Percentiles rank a stretch among this genome's conserved stretches.
Conservation (phyloP, 2,888 invertebrate species). For the Eupithecia insigniata region DNA sequence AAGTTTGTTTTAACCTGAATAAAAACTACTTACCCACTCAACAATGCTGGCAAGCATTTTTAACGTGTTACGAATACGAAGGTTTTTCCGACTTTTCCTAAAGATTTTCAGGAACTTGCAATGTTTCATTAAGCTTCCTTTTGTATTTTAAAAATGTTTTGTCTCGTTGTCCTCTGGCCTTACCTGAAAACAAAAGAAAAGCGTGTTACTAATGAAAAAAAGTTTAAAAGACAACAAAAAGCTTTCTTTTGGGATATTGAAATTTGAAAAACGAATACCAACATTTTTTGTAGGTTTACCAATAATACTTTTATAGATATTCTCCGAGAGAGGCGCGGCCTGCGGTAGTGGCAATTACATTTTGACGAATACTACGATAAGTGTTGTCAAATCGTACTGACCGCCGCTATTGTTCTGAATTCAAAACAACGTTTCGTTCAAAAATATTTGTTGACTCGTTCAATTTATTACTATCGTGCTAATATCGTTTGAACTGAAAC, state of each 20-base stretch:
- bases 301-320: too few relatives aligned
- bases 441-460: background rate
- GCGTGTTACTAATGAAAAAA: slow-evolving; percentile 15
- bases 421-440: background rate
- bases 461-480: background rate
- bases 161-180: slow-evolving; percentile 10
- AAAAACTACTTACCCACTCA: slow-evolving; percentile 20
- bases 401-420: background rate
- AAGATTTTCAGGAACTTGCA: slow-evolving; percentile 5
- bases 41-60: slow-evolving; percentile 25
- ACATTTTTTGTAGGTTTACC: too few relatives aligned
- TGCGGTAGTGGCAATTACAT: background rate
- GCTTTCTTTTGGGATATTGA: background rate
- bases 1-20: slow-evolving; percentile 42
- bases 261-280: background rate
- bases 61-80: slow-evolving; percentile 23
- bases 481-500: too few relatives aligned
- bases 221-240: background rate
- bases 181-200: slow-evolving; percentile 37
- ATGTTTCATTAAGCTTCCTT: slow-evolving; percentile 20
- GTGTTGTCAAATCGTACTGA: background rate
- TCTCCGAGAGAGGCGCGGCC: background rate
- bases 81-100: slow-evolving; percentile 18
- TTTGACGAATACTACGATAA: too few relatives aligned
- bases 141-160: slow-evolving; percentile 23